Evolutionary conservation across 2,797 vertebrate genomes (phyloP), one percentile per base, ranked within the genome.

Genomic region (Pempheris klunzingeri): DNA sequence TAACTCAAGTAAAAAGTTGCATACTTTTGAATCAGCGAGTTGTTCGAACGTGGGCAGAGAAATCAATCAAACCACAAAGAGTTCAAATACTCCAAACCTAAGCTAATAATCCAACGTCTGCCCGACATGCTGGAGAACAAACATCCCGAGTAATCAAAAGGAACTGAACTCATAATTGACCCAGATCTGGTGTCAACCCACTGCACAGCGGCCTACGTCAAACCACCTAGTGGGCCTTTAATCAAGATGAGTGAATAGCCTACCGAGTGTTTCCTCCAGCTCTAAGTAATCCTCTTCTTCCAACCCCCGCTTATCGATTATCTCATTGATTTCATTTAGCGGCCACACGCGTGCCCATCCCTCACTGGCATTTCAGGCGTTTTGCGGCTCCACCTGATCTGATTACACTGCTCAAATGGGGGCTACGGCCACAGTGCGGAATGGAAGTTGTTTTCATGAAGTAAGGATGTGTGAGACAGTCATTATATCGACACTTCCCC

Each of bases 251-350:
- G 86, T 88, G 87, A 90, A 74, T 14, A 74, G 77, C 72, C 81
- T 59, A 57, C 61, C 13, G 61, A 84, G 83, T 80, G 81, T 87
- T 87, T 87, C 90, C 87, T 83, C 75, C 79, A 52, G 87, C 83
- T 80, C 81, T 71, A 74, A 87, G 84, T 92, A 90, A 92, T 91
- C 90, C 84, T 88, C 80, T 84, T 75, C 83, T 76, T 61, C 67
- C 81, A 81, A 72, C 82, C 78, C 78, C 78, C 62, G 41, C 79
- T 73, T 88, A 93, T 93, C 57, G 92, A 94, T 93, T 80, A 77
- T 61, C 77, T 88, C 82, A 90, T 93, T 90, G 90, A 92, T 92
- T 89, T 88, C 85, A 92, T 92, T 92, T 88, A 86, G 86, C 54
- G 3, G 81, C 77, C 79, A 76, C 85, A 84, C 49, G 39, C 47